These are phyloP conservation scores for Rhinoraja longicauda DNA, from an alignment of 2,797 vertebrate genomes.

Conservation along the genomic window DNA sequence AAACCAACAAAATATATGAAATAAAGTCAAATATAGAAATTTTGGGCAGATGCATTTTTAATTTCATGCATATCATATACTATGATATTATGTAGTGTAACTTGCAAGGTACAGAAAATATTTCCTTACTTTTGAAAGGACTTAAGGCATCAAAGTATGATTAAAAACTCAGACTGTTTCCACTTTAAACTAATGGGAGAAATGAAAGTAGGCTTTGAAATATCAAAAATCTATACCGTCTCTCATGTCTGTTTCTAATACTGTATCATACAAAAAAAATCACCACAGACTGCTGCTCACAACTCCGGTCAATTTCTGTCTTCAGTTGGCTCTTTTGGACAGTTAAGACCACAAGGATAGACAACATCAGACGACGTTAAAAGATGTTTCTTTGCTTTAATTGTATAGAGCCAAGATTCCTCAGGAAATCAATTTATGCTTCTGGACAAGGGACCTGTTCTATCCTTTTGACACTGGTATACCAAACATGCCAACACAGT, in stretches of 20 bases:
- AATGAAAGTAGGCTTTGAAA: neutral
- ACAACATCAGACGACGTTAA: neutral
- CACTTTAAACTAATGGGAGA: too few relatives aligned
- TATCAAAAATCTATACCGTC: neutral
- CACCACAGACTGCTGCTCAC: neutral
- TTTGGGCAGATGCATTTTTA: neutral
- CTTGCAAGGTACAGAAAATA: neutral
- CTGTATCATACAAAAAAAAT: neutral
- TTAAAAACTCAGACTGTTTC: neutral
- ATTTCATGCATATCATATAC: neutral
- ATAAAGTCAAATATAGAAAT: neutral
- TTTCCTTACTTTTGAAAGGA: neutral
- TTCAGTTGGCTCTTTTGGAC: neutral
- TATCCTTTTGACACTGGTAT: neutral
- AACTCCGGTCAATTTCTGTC: neutral
- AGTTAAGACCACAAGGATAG: too few relatives aligned
- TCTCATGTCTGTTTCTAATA: neutral
- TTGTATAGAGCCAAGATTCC: neutral
- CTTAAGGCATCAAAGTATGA: neutral
- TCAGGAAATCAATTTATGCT: neutral
- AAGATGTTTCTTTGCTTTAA: neutral
- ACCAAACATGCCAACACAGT: neutral
- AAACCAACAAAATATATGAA: neutral
- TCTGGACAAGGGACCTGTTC: too few relatives aligned
- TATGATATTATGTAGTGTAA: neutral